Evolutionary conservation across 2,113 vertebrate genomes (phyloP).

Genomic region (Smithornis capensis): DNA sequence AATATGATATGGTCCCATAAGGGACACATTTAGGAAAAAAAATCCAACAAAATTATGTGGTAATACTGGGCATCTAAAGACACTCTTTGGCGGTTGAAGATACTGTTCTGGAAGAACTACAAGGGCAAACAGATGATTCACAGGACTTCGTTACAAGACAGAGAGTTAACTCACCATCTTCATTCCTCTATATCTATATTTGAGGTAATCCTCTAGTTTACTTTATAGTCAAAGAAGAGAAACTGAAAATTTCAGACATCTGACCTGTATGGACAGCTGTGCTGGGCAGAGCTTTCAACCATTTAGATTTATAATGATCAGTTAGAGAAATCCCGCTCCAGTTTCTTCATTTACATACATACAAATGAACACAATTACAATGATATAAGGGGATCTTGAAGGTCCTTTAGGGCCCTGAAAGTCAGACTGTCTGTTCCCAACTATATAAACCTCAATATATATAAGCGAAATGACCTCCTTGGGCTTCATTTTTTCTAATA

Average conservation of each 20-base stretch:
- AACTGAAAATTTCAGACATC: neutral
- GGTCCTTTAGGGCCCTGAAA: neutral
- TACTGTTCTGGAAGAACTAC: neutral
- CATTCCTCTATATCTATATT: neutral
- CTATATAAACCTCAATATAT: neutral
- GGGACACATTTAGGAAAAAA: neutral
- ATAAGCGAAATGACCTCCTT: neutral
- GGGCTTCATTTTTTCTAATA: neutral
- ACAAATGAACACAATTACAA: neutral
- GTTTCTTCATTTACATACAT: neutral
- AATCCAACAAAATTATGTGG: neutral
- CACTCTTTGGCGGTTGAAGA: neutral
- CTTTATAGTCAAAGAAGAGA: neutral
- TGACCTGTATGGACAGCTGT: neutral
- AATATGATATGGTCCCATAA: neutral
- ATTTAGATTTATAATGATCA: neutral
- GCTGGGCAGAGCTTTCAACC: neutral
- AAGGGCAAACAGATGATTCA: neutral
- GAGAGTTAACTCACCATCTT: neutral
- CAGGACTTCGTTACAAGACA: neutral
- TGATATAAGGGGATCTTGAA: neutral
- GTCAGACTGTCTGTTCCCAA: neutral
- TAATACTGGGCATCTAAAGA: neutral
- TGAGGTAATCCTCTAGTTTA: neutral
- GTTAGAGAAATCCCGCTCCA: neutral